Evolutionary conservation across 2,797 vertebrate genomes (phyloP), one percentile per base, ranked within the genome.

Genomic region (Cuniculus paca): DNA sequence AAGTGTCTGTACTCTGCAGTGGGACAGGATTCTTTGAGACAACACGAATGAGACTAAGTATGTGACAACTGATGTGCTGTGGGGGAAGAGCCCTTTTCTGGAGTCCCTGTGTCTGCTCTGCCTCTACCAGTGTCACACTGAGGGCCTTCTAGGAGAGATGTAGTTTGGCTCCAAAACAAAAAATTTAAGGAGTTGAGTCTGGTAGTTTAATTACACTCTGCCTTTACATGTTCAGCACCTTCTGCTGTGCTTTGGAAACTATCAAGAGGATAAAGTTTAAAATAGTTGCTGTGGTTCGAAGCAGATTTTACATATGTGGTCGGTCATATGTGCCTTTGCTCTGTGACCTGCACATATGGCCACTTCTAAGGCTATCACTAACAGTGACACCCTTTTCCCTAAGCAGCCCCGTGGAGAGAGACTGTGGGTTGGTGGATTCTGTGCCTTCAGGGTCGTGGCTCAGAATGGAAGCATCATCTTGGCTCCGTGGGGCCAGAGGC

Each of bases 231-330:
- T 34, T 56, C 1, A 4, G 20, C 52, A n/a, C 68, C 78, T 92
- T 94, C 74, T 88, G 34, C 63, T 83, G 54, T 92, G 45, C 48
- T 78, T 95, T 92, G 95, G 82, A 95, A 92, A 82, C 28, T 86
- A 36, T 90, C 79, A 79, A 2, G 6, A 13, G 75, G 48, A 36
- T 48, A 39, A 87, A 77, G 31, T n/a, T 61, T 39, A 83, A 88
- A 42, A 61, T 60, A 45, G 8, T 50, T 50, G 5, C 45, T 87
- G n/a, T 19, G 54, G 39, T 79, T n/a, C 56, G 65, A 50, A 82
- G 63, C 34, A 2, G 2, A 14, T 54, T 50, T 61, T 60, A 52
- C 24, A 24, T 3, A 0, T 9, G 61, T 50, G 50, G 45, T 36
- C 68, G 39, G 13, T 34, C 5, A 0, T 24, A 0, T 28, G 58